Percentiles rank a stretch among this genome's conserved stretches.
Evolutionary conservation across 2,888 invertebrate genomes (phyloP).

Genomic region (Escarpia spicata): DNA sequence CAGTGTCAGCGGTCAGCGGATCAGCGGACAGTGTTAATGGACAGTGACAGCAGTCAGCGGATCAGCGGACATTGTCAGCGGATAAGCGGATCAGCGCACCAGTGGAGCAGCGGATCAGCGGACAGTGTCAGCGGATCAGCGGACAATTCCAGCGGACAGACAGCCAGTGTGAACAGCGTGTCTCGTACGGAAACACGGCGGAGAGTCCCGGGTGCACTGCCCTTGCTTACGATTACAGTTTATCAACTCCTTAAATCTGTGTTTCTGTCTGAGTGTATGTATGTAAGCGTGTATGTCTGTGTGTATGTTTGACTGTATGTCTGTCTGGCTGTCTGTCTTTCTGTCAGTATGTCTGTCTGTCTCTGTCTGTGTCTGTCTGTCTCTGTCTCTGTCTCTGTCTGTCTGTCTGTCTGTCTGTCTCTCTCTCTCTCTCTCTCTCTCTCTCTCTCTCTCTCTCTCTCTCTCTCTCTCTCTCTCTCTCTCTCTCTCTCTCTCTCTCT

Average conservation of each 20-base stretch:
- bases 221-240: neutral
- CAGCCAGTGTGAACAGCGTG: too few species aligned
- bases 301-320: neutral
- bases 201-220: too few species aligned
- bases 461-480: slow-evolving; percentile 17
- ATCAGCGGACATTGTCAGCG: too few species aligned
- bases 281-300: neutral
- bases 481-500: neutral
- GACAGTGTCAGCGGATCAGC: too few species aligned
- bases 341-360: neutral
- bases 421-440: slow-evolving; percentile 7
- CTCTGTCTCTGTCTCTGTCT: neutral
- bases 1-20: too few species aligned
- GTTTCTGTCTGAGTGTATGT: neutral
- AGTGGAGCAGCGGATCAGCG: too few species aligned
- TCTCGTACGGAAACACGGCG: too few species aligned
- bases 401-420: neutral
- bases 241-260: neutral
- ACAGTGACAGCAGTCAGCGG: too few species aligned
- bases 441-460: neutral
- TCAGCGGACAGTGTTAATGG: too few species aligned
- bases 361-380: neutral
- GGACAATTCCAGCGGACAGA: too few species aligned
- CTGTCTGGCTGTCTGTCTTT: neutral
- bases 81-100: too few species aligned